These are phyloP conservation scores for Catalaphyllia jardinei DNA, from an alignment of 64 coral and sea anemone genomes.

Conservation along the genomic window DNA sequence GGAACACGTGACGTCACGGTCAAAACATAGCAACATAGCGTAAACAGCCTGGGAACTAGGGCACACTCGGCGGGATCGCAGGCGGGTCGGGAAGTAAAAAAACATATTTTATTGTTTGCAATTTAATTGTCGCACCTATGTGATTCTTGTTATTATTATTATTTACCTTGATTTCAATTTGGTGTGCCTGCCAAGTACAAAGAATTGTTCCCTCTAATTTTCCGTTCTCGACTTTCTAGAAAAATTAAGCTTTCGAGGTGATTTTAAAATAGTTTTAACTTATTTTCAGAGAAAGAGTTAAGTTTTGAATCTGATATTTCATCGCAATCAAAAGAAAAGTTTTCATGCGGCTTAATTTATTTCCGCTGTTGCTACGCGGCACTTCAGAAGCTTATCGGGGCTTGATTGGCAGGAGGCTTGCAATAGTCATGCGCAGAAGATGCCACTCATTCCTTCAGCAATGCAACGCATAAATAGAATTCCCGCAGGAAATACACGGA, in stretches of 20 bases:
- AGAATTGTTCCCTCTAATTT: too few species aligned
- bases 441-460: constrained; percentile 14
- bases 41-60: constrained; percentile 25
- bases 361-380: not conserved
- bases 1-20: constrained; percentile 71
- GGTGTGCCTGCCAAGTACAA: too few species aligned
- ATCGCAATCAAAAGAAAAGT: not conserved
- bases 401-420: constrained; percentile 1
- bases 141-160: too few species aligned
- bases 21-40: constrained; percentile 92
- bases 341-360: not conserved
- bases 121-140: too few species aligned
- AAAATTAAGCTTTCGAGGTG: too few species aligned
- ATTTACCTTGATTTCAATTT: too few species aligned
- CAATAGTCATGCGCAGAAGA: not conserved
- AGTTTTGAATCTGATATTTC: not conserved
- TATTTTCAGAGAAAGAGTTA: too few species aligned
- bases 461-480: constrained; percentile 12
- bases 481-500: constrained; percentile 15
- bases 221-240: too few species aligned
- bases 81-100: too few species aligned
- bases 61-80: too few species aligned
- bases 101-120: too few species aligned
- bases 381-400: not conserved
- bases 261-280: too few species aligned